These are phyloP conservation scores for Mermis nigrescens DNA, from an alignment of 2,888 invertebrate species.

Conservation along the genomic window DNA sequence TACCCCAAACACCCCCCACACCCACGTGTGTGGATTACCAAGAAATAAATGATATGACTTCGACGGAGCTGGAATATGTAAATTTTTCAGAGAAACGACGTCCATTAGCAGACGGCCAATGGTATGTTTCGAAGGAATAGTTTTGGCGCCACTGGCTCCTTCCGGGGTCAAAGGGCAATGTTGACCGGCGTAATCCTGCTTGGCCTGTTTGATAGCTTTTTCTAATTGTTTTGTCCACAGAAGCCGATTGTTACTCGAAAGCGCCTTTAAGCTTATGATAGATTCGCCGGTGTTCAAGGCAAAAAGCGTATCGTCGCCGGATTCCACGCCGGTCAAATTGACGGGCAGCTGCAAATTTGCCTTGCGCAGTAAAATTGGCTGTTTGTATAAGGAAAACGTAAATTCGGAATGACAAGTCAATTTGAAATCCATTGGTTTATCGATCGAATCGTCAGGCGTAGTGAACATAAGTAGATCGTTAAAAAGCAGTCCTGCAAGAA, in stretches of 20 bases:
- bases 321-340: not conserved
- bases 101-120: constrained; percentile 12
- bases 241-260: constrained; percentile 16
- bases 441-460: constrained; percentile 21
- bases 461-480: constrained; percentile 56
- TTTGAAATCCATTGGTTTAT: constrained; percentile 39
- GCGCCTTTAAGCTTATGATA: constrained; percentile 15
- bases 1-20: not conserved
- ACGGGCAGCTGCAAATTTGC: constrained; percentile 6
- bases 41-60: not conserved
- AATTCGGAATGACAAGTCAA: constrained; percentile 38
- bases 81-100: constrained; percentile 6
- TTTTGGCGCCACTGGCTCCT: not conserved
- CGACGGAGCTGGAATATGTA: not conserved
- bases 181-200: not conserved
- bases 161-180: not conserved
- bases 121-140: not conserved
- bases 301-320: not conserved
- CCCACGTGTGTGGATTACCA: too few relatives aligned
- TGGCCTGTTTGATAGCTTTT: constrained; percentile 15
- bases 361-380: constrained; percentile 30
- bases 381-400: constrained; percentile 51
- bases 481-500: constrained; percentile 42
- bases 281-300: not conserved
- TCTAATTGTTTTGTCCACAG: constrained; percentile 20